Base-by-base conservation (phyloP, 1,140 invertebrate species). In the Samia ricini region DNA sequence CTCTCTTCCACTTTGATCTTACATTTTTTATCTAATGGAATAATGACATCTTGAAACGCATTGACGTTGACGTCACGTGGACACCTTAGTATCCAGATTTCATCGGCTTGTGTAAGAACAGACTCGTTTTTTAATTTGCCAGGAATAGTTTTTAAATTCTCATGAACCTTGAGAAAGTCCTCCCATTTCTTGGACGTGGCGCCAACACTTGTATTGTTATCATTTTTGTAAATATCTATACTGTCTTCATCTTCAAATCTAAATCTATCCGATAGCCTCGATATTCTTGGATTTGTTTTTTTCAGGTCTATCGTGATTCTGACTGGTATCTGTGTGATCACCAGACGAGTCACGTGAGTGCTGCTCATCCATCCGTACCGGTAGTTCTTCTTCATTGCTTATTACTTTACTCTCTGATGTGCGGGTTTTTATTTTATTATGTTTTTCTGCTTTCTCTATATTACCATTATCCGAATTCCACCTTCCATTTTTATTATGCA, bases 1-100 rank as follows among this genome's bases (percentile, higher is more conserved):
- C 81, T 74, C 18, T 76, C 77, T 63, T 75, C 68, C 22, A 81
- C 60, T 72, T 88, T 88, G 0, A 86, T 52, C 62, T 88, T 88
- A 55, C 66, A 68, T 72, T 83, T 86, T n/a, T 54, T 67, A 21
- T 77, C 72, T 48, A 79, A 50, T 19, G 61, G 62, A 23, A 86
- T 60, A 19, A 70, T 69, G 12, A 55, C 60, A 59, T 69, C 67
- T 59, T 67, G 59, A 8, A 85, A 76, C 57, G 69, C 62, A 22
- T 60, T 61, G 10, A 83, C 56, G 57, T 76, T 62, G 51, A 85
- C 60, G 24, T 81, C 74, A 54, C 63, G 63, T 8, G 85, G 85
- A 49, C 75, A 83, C 62, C 72, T 81, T 19, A 88, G 1, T 36
- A 84, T 64, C 77, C 81, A 88, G 23, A 85, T 58, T 59, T 86